phyloP scores from a whole-genome alignment of 2,113 vertebrate species.

The Chloebia gouldiae region DNA sequence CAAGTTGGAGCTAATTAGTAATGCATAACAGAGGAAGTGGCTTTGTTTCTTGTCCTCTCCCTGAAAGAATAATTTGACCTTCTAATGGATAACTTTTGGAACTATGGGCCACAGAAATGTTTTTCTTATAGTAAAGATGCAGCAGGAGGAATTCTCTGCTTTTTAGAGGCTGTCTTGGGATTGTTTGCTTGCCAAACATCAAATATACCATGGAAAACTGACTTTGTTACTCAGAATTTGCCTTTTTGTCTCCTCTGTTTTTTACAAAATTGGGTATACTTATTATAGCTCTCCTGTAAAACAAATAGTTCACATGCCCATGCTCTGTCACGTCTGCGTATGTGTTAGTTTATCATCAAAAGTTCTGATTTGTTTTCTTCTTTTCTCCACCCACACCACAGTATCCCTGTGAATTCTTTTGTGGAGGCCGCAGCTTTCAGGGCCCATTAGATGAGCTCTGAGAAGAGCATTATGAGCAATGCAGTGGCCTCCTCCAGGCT shows the following conservation, averaged over 20 bases:
- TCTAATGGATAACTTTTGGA: background rate
- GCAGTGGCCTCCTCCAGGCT: background rate
- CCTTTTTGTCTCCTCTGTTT: background rate
- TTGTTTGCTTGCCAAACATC: constrained; percentile 43
- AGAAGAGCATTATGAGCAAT: background rate
- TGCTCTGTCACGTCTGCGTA: background rate
- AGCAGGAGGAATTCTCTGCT: background rate
- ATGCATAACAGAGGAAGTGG: background rate
- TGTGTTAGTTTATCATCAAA: background rate
- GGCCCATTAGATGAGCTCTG: background rate
- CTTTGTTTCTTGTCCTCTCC: background rate
- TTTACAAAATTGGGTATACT: background rate
- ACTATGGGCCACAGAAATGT: background rate
- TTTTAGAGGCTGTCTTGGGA: constrained; percentile 28
- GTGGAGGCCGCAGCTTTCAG: background rate
- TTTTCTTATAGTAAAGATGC: constrained; percentile 38
- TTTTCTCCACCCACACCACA: background rate
- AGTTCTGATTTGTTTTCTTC: background rate
- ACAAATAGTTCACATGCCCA: background rate
- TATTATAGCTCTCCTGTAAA: background rate
- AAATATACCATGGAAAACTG: background rate
- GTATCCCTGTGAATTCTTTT: background rate
- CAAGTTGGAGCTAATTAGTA: constrained; percentile 2
- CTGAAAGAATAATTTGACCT: constrained; percentile 14
- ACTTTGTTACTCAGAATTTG: background rate